A percentile compares a stretch with the other conserved stretches of the same genome.
These are phyloP conservation scores for Brachionus sp. DNA, from an alignment of 1,140 invertebrate genomes.

Conservation along the genomic window DNA sequence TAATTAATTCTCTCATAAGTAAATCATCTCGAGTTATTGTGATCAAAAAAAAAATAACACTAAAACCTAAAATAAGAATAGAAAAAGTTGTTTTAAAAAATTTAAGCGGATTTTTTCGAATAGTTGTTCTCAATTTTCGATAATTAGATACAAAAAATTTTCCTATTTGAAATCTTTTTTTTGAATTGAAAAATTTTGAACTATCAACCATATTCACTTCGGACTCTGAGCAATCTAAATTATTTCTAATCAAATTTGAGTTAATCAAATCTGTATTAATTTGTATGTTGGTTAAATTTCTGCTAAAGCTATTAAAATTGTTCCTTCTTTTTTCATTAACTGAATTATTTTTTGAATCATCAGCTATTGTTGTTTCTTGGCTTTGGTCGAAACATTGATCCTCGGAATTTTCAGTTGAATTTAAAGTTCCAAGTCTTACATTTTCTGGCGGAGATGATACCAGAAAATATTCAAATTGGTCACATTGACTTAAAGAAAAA, in stretches of 20 bases:
- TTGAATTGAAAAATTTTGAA: not conserved
- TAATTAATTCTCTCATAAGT: not conserved
- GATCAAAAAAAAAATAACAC: conserved; percentile 31
- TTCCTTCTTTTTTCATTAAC: not conserved
- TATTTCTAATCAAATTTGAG: not conserved
- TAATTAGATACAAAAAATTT: not conserved
- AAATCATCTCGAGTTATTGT: not conserved
- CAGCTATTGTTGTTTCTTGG: not conserved
- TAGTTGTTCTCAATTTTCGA: not conserved
- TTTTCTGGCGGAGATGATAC: not conserved
- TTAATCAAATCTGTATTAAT: not conserved
- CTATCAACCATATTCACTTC: not conserved
- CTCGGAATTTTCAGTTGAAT: not conserved
- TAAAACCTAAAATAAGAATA: not conserved
- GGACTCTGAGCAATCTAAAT: not conserved
- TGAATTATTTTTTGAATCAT: not conserved
- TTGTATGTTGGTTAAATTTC: not conserved
- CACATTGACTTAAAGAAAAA: not conserved
- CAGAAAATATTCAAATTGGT: not conserved
- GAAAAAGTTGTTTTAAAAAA: conserved; percentile 30
- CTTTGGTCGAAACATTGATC: no score
- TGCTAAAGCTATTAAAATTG: not conserved
- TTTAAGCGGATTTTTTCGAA: not conserved
- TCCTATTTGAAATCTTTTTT: not conserved
- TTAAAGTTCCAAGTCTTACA: not conserved